These are phyloP conservation scores for Catagonus wagneri DNA, from an alignment of 2,113 vertebrate genomes.

Conservation along the genomic window DNA sequence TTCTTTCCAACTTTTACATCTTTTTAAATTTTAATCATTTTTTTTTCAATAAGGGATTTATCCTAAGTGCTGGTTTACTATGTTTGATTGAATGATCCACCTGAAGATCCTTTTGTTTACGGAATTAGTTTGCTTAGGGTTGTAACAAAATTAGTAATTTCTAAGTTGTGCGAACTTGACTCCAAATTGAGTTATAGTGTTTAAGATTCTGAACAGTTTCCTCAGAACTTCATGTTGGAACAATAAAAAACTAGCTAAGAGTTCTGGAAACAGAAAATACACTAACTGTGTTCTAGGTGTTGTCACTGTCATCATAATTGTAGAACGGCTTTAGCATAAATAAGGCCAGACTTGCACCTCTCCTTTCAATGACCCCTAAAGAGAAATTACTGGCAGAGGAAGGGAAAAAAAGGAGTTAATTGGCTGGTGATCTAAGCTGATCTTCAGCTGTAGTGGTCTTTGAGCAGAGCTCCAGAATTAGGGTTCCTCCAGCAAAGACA, in stretches of 20 bases:
- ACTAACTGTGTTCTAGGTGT: neutral
- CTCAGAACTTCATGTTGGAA: neutral
- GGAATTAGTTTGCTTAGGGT: neutral
- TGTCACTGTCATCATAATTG: neutral
- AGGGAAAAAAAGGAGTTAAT: neutral
- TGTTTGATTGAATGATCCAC: neutral
- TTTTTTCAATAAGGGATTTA: neutral
- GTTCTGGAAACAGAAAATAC: neutral
- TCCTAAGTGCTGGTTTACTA: neutral
- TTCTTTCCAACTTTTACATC: neutral
- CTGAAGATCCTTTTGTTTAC: slow-evolving; percentile 1
- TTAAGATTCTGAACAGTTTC: neutral
- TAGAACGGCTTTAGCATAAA: neutral
- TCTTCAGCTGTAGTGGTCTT: neutral
- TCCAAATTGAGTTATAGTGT: neutral
- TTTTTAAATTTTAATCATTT: neutral
- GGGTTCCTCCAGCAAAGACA: neutral
- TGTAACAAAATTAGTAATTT: neutral
- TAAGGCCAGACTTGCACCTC: neutral
- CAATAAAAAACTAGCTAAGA: neutral
- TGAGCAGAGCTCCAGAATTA: neutral
- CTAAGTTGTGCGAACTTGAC: neutral
- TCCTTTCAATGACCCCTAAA: neutral
- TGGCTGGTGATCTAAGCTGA: accelerated
- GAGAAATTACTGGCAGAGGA: neutral